phyloP scores from a whole-genome alignment of 2,888 invertebrate genomes.

The Eremobia ochroleuca region DNA sequence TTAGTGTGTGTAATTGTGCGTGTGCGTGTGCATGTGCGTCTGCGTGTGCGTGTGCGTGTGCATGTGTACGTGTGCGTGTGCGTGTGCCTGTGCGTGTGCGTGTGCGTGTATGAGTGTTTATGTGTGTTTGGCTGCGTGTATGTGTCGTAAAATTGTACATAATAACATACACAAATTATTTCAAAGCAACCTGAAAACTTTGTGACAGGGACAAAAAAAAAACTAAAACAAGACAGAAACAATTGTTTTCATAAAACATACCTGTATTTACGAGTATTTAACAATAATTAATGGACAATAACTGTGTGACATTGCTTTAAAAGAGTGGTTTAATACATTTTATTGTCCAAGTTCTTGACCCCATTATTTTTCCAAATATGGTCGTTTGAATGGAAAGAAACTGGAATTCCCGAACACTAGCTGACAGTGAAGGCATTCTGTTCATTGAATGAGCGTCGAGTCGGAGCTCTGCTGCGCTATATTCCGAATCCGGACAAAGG shows the following conservation, averaged over 20 bases:
- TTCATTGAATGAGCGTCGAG: neutral
- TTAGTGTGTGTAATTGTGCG: too few species aligned
- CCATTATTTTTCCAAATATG: neutral
- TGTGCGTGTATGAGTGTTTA: too few species aligned
- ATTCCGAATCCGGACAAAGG: neutral
- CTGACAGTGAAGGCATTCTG: neutral
- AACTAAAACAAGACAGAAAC: neutral
- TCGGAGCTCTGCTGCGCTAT: neutral
- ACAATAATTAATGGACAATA: neutral
- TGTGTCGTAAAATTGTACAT: neutral
- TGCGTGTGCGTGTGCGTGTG: too few species aligned
- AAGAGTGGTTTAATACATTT: constrained; percentile 24
- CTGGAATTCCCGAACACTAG: neutral
- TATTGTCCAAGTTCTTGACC: neutral
- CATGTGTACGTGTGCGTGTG: too few species aligned
- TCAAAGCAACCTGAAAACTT: neutral
- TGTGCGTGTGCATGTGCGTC: too few species aligned
- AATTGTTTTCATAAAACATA: neutral
- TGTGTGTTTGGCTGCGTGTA: too few species aligned
- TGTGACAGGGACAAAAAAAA: neutral
- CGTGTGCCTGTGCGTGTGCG: too few species aligned
- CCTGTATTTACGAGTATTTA: constrained; percentile 5
- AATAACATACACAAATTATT: neutral
- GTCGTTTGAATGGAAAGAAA: neutral
- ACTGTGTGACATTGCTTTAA: neutral